Conservation (phyloP, 1,140 invertebrate genomes). For the Zaprionus nigranus region DNA sequence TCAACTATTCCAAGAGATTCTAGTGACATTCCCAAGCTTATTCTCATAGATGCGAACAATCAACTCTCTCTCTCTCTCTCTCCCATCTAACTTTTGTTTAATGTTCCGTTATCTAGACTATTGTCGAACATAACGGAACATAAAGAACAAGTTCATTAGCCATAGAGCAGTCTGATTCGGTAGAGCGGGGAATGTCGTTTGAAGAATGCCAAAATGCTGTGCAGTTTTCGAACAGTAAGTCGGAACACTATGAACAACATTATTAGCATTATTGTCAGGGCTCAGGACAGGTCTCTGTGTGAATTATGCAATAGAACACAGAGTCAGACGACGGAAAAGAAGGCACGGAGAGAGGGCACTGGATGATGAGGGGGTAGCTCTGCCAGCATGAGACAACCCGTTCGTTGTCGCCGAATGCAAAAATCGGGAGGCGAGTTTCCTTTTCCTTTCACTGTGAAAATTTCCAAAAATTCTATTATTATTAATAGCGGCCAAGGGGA, state of each 20-base stretch:
- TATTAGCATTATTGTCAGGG: slow-evolving; percentile 52
- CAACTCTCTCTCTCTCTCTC: too few species aligned
- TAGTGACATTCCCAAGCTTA: too few species aligned
- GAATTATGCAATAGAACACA: slow-evolving; percentile 44
- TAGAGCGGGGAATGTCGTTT: not conserved
- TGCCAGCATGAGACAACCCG: slow-evolving; percentile 11
- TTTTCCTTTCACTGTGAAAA: slow-evolving; percentile 76
- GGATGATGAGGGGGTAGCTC: not conserved
- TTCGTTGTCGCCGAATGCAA: slow-evolving; percentile 69
- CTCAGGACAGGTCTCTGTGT: slow-evolving; percentile 21
- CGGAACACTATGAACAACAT: slow-evolving; percentile 31
- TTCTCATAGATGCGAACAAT: too few species aligned
- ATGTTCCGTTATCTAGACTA: not conserved
- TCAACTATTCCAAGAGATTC: too few species aligned
- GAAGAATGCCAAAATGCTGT: slow-evolving; percentile 11
- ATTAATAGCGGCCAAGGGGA: slow-evolving; percentile 66
- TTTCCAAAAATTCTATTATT: slow-evolving; percentile 82
- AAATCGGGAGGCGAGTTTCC: slow-evolving; percentile 74
- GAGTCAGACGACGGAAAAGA: slow-evolving; percentile 14
- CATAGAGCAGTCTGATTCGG: not conserved
- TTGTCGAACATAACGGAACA: not conserved
- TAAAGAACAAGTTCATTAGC: not conserved
- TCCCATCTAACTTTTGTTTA: not conserved
- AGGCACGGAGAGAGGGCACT: not conserved
- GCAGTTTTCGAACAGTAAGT: slow-evolving; percentile 31